Conservation (phyloP, 1,140 invertebrate genomes). For the Octopus bimaculoides region DNA sequence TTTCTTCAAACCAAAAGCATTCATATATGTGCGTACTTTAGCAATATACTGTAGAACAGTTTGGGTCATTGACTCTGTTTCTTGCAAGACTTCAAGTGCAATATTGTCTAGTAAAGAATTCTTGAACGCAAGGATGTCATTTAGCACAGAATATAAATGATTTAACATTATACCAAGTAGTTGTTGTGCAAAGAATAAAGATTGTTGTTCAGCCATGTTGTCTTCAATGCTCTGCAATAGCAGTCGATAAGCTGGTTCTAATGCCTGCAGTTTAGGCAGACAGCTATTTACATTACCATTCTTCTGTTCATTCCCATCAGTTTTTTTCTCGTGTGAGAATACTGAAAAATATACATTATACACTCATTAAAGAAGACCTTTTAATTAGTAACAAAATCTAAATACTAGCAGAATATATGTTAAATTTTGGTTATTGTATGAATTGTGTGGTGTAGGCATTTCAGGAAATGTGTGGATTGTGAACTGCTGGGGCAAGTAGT, state of each 20-base stretch:
- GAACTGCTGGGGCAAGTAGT: too few species aligned
- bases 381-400: background rate
- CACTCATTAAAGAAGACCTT: background rate
- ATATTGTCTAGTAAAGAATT: conserved; percentile 17
- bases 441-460: background rate
- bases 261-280: conserved; percentile 28
- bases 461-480: too few species aligned
- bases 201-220: conserved; percentile 29
- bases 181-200: conserved; percentile 34
- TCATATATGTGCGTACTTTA: conserved; percentile 28
- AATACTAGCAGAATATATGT: background rate
- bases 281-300: conserved; percentile 16
- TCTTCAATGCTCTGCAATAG: conserved; percentile 30
- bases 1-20: conserved; percentile 10
- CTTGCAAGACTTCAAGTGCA: conserved; percentile 21
- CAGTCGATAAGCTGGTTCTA: conserved; percentile 34
- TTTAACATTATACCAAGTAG: conserved; percentile 36
- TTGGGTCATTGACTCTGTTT: conserved; percentile 20
- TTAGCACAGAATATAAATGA: conserved; percentile 39
- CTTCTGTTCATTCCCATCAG: conserved; percentile 13
- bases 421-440: background rate
- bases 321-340: conserved; percentile 25
- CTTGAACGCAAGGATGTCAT: conserved; percentile 28
- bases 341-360: conserved; percentile 24
- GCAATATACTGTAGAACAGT: conserved; percentile 34